Conservation (phyloP, 2,113 vertebrate species). For the Sander lucioperca region DNA sequence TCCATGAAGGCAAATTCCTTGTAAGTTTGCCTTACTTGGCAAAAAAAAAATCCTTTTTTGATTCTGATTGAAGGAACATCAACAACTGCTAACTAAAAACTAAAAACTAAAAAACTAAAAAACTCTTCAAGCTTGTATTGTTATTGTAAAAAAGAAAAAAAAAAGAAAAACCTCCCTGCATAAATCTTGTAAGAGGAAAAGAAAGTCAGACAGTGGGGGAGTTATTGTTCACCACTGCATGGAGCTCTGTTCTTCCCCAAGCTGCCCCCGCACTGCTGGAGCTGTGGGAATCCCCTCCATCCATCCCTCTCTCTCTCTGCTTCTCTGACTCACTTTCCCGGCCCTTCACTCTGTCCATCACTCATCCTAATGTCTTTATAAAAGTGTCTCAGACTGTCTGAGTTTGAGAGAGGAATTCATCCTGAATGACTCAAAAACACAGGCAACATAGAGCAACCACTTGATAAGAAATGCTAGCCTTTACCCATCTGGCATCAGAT, state of each 20-base stretch:
- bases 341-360: background rate
- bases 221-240: constrained; percentile 1
- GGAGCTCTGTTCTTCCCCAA: constrained; percentile 1
- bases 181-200: background rate
- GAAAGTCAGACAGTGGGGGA: constrained; percentile 8
- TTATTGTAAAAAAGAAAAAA: background rate
- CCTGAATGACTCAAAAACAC: background rate
- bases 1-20: no score
- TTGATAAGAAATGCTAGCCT: background rate
- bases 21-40: no score
- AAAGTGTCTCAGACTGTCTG: background rate
- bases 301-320: background rate
- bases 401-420: background rate
- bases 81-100: background rate
- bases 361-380: background rate
- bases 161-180: background rate
- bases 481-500: background rate
- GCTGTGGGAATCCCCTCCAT: constrained; percentile 51
- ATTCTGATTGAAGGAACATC: background rate
- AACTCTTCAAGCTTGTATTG: background rate
- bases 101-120: no score
- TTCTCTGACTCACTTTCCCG: constrained; percentile 10
- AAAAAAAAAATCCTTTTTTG: no score
- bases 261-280: constrained; percentile 18
- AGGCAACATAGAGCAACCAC: background rate